These are phyloP conservation scores for Chiloscyllium punctatum DNA, from an alignment of 2,797 vertebrate genomes.

Conservation along the genomic window DNA sequence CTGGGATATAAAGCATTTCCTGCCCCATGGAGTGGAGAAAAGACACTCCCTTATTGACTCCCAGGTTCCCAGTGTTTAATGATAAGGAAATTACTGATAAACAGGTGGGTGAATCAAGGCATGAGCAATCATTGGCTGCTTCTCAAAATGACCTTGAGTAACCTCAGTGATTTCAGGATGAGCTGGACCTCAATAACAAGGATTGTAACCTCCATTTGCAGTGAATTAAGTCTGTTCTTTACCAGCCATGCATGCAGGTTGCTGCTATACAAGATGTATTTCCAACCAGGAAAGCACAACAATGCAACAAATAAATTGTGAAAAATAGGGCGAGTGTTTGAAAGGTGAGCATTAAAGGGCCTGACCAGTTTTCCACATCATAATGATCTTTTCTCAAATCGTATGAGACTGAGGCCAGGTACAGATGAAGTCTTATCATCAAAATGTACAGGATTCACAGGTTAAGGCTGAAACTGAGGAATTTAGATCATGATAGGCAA, in stretches of 20 bases:
- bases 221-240: background rate
- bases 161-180: background rate
- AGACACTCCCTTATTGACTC: background rate
- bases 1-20: background rate
- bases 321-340: background rate
- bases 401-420: background rate
- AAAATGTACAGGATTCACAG: background rate
- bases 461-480: background rate
- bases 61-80: background rate
- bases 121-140: background rate
- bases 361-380: too few species aligned
- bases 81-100: background rate
- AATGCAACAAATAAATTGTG: background rate
- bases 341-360: background rate
- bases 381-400: background rate
- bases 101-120: background rate
- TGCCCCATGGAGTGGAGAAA: background rate
- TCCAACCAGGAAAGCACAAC: background rate
- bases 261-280: background rate
- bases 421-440: background rate
- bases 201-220: background rate
- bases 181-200: background rate
- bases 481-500: background rate
- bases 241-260: background rate
- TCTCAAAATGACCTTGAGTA: background rate